Base-by-base conservation (phyloP, 1,140 invertebrate genomes). In the Galleria mellonella region DNA sequence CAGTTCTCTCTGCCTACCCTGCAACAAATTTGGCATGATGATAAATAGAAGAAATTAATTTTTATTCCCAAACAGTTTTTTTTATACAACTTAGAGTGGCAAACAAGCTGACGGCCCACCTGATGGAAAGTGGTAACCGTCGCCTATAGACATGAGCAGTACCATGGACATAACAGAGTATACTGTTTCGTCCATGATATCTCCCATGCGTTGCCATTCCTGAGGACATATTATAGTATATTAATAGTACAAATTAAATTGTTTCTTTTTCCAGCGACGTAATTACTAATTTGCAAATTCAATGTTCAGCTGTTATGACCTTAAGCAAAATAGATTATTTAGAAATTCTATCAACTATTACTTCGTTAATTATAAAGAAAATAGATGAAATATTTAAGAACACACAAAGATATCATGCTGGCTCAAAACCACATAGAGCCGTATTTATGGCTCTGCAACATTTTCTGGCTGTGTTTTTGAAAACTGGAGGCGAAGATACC, bases 361-460 rank as follows among this genome's bases (percentile, higher is more conserved):
- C 47, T 0, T 39, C 32, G 9, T 60, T 65, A 4, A 70, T 78
- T 12, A 71, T 51, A 15, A 54, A 46, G 6, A 74, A 61, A 57
- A 57, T 83, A n/a, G 66, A 81, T 15, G 54, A 69, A 4, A 33
- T 61, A n/a, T 70, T 85, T 23, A 67, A 60, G 32, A 74, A 63
- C 14, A 82, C 81, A 40, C 59, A 53, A 30, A 66, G 79, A n/a
- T 85, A 85, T 40, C 74, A 83, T 32, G 69, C 62, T 0, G 72
- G 81, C 42, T 78, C 72, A 0, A 55, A 67, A 10, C 32, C 55
- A 0, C 77, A 85, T 31, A 64, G 68, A 38, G 51, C 52, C 7
- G 41, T 83, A 15, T 51, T 72, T 37, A 51, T 47, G 2, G 63
- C 51, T 7, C 9, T 83, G 15, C 75, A 82, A 47, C 65, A 65